Evolutionary conservation across 2,888 invertebrate genomes (phyloP), one percentile per base, ranked within the genome.

Genomic region (Cheilosia pagana): DNA sequence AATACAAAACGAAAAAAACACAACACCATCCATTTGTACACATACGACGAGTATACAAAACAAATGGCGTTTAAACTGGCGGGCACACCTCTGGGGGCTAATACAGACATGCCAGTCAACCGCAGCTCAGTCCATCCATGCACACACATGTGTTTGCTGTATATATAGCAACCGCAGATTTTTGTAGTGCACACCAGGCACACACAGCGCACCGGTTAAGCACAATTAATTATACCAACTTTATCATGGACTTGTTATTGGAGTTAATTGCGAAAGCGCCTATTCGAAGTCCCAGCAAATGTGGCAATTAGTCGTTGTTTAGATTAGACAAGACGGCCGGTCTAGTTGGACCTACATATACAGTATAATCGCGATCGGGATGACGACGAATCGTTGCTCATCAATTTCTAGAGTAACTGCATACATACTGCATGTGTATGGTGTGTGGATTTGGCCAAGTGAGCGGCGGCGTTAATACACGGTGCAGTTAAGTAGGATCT

Each of bases 221-320:
- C 81, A 81, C 81, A 81, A 85, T 85, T 85, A 85, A 85, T 85
- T 85, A 35, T 35, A 85, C 81, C 85, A 81, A 76, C 81, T 81
- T 85, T 85, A 85, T 85, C 85, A 85, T 81, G 68, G 81, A 85
- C 85, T 85, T 81, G 85, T 85, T 85, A 85, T 85, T 85, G 81
- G 76, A 85, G 85, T 85, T 85, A 85, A 85, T 85, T 81, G 85
- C 85, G 85, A 85, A 85, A 85, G 85, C 85, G 81, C 81, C 85
- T 85, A 71, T 81, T 71, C 81, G 23, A 71, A 81, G 85, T 81
- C 70, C 70, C 81, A 71, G 75, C 81, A 85, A 85, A 85, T 85
- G 81, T 81, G 81, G 85, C 85, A 85, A 85, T 85, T 85, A 85
- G 85, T 85, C 81, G 85, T 81, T 81, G 85, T 85, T 85, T 85